Evolutionary conservation across 1,140 invertebrate genomes (phyloP).

Genomic region (Lasaia peninsularis): DNA sequence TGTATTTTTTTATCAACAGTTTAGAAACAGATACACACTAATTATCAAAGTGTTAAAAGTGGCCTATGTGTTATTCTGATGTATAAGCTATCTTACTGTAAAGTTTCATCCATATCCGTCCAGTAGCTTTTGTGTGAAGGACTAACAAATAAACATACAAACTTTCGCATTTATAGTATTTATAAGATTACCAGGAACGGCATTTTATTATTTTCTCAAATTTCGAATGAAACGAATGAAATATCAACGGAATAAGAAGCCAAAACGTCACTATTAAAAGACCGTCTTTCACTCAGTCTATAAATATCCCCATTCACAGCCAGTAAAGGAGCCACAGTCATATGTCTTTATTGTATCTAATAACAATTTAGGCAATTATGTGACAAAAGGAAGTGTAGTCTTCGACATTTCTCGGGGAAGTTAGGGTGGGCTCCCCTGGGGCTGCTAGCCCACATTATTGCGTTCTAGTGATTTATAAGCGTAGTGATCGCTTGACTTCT

Average conservation of each 20-base stretch:
- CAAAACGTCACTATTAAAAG: conserved; percentile 61
- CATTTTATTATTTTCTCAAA: conserved; percentile 21
- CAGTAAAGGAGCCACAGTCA: conserved; percentile 38
- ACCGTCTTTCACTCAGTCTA: conserved; percentile 57
- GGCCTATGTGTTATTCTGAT: too few species aligned
- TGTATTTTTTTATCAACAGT: too few species aligned
- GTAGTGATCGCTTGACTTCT: conserved; percentile 12
- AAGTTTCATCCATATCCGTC: too few species aligned
- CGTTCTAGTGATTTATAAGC: conserved; percentile 60
- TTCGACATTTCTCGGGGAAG: conserved; percentile 32
- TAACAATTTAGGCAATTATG: conserved; percentile 73
- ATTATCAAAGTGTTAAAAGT: too few species aligned
- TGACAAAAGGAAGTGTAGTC: conserved; percentile 71
- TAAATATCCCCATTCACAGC: conserved; percentile 53
- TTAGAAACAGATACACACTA: too few species aligned
- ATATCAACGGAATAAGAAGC: conserved; percentile 21
- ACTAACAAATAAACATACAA: too few species aligned
- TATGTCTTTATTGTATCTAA: conserved; percentile 73
- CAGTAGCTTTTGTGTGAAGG: too few species aligned
- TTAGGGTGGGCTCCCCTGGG: conserved; percentile 41
- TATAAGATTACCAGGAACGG: too few species aligned
- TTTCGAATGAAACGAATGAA: conserved; percentile 21
- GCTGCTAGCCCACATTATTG: conserved; percentile 59
- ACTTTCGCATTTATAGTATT: neutral
- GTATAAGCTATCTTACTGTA: too few species aligned